Evolutionary conservation across 35 echinoderm and acorn worm species (phyloP).

Genomic region (Patiria miniata): DNA sequence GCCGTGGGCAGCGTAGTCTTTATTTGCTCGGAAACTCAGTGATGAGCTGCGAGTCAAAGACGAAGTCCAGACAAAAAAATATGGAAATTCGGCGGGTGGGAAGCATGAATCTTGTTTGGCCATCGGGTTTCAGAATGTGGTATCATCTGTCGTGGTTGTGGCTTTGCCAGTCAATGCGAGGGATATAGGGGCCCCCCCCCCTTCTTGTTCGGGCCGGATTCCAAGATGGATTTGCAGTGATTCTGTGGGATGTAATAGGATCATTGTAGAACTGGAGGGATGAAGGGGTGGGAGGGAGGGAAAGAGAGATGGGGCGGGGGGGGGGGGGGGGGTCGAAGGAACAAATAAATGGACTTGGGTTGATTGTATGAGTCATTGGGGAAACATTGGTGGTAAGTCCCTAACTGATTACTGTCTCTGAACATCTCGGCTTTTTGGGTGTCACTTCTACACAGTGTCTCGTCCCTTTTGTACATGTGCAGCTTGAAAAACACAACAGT

Average conservation of each 20-base stretch:
- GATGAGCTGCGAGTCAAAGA: not conserved
- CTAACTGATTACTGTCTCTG: too few relatives aligned
- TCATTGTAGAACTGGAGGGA: not conserved
- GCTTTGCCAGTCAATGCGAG: not conserved
- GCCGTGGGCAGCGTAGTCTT: not conserved
- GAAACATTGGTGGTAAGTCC: not conserved
- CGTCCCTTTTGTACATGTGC: not conserved
- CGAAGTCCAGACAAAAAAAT: too few relatives aligned
- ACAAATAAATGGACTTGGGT: not conserved
- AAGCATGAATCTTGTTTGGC: not conserved
- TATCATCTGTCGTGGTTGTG: not conserved
- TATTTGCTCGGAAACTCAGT: not conserved
- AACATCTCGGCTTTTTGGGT: too few relatives aligned
- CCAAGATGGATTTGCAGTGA: not conserved
- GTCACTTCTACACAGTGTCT: not conserved
- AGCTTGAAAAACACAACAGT: slow-evolving; percentile 1
- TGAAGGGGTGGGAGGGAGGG: not conserved
- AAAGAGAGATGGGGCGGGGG: not conserved
- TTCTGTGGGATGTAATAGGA: not conserved
- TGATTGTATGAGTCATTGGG: not conserved
- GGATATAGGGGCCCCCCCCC: not conserved
- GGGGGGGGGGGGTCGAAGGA: not conserved
- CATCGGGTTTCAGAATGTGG: not conserved
- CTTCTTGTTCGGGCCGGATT: not conserved
- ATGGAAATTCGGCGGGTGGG: slow-evolving; percentile 6